A percentile compares a stretch with the other conserved stretches of the same genome.
Conservation (phyloP, 2,797 vertebrate genomes). For the Sparidentex hasta region DNA sequence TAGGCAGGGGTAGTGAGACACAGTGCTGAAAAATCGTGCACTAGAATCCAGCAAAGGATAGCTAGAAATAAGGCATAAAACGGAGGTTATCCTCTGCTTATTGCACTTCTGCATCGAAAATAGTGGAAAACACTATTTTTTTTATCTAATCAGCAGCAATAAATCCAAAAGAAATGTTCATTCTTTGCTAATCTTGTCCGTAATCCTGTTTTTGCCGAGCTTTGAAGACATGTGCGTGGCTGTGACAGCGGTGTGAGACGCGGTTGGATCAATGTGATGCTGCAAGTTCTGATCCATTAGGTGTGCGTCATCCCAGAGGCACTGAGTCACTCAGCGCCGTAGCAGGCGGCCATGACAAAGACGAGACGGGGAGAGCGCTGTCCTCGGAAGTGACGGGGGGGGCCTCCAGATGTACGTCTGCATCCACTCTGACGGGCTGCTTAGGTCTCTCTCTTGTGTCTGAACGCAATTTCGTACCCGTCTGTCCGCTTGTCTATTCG, state of each 20-base stretch:
- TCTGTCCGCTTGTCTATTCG: conserved; percentile 44
- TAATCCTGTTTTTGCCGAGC: conserved; percentile 44
- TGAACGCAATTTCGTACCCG: conserved; percentile 44
- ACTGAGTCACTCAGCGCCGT: conserved; percentile 68
- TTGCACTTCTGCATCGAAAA: not conserved
- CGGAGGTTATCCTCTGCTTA: not conserved
- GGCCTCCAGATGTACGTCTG: conserved; percentile 61
- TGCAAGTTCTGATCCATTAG: conserved; percentile 68
- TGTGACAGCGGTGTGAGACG: conserved; percentile 42
- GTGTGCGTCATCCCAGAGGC: conserved; percentile 69
- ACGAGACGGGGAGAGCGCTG: conserved; percentile 38
- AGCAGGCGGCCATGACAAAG: conserved; percentile 50
- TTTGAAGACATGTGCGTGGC: conserved; percentile 48
- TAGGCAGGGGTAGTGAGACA: not conserved
- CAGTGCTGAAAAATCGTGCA: conserved; percentile 2
- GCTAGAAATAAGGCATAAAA: not conserved
- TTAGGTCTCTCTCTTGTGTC: conserved; percentile 47
- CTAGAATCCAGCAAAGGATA: no score
- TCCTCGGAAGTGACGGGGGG: conserved; percentile 57
- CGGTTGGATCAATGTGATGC: conserved; percentile 60
- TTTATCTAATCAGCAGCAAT: conserved; percentile 27
- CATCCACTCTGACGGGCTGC: conserved; percentile 46
- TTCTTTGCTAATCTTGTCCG: conserved; percentile 33
- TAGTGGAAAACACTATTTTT: conserved; percentile 4
- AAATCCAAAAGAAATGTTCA: conserved; percentile 2